Conservation (phyloP, 2,113 vertebrate genomes). For the Scytalopus superciliaris region DNA sequence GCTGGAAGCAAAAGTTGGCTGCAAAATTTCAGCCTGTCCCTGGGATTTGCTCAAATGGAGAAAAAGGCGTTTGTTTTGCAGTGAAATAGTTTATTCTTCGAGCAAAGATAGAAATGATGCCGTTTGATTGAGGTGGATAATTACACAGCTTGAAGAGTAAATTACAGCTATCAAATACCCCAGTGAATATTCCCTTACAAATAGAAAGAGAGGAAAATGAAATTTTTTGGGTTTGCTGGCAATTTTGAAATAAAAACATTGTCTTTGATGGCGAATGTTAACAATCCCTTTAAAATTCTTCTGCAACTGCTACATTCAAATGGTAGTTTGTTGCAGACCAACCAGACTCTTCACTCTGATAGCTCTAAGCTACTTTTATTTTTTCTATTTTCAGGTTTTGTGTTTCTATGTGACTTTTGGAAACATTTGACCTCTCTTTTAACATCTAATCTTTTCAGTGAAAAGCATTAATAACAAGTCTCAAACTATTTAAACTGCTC, state of each 20-base stretch:
- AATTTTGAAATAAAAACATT: slow-evolving; percentile 59
- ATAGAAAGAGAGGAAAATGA: slow-evolving; percentile 11
- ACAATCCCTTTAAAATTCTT: background rate
- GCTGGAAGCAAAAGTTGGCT: background rate
- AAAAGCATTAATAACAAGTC: background rate
- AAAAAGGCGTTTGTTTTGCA: background rate
- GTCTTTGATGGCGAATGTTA: slow-evolving; percentile 11
- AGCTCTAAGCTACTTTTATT: background rate
- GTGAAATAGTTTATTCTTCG: slow-evolving; percentile 15
- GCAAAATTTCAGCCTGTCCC: background rate
- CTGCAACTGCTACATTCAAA: background rate
- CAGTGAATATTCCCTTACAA: slow-evolving; percentile 43
- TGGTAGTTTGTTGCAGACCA: background rate
- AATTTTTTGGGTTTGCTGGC: slow-evolving; percentile 41
- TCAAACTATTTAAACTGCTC: background rate
- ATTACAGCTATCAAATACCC: slow-evolving; percentile 62
- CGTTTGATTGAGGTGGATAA: slow-evolving; percentile 55
- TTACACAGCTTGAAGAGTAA: slow-evolving; percentile 53
- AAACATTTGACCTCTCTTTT: background rate
- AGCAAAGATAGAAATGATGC: slow-evolving; percentile 8
- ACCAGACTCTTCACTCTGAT: background rate
- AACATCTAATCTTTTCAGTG: background rate
- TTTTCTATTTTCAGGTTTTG: background rate
- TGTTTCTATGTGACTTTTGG: background rate
- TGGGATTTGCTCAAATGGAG: background rate